Evolutionary conservation across 1,140 invertebrate genomes (phyloP).

Genomic region (Apis laboriosa): DNA sequence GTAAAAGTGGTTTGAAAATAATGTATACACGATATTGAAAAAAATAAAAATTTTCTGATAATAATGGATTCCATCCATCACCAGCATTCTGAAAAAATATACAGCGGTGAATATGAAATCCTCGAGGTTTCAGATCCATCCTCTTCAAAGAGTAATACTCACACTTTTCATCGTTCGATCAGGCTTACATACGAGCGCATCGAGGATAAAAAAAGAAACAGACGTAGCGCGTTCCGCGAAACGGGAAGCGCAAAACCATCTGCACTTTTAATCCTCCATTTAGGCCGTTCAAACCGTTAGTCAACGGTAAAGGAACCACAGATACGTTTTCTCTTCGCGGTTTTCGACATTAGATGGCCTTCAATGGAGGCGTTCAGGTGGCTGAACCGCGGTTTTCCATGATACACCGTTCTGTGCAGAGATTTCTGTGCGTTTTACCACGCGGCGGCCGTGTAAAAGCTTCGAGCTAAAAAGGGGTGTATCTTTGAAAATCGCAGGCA

Average conservation of each 20-base stretch:
- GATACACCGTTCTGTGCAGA: conserved; percentile 5
- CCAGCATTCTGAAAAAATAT: not conserved
- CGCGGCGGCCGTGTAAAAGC: conserved; percentile 13
- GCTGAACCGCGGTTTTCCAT: conserved; percentile 16
- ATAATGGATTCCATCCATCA: not conserved
- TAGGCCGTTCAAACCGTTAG: conserved; percentile 16
- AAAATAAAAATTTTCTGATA: not conserved
- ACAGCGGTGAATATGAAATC: not conserved
- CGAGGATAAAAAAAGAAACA: not conserved
- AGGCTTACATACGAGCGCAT: not conserved
- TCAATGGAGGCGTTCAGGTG: conserved; percentile 31
- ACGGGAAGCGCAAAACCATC: not conserved
- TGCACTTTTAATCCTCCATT: not conserved
- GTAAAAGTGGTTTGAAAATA: too few species aligned
- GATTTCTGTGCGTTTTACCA: conserved; percentile 15
- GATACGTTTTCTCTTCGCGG: conserved; percentile 13
- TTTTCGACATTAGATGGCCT: conserved; percentile 28
- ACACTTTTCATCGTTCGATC: not conserved
- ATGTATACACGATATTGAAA: not conserved
- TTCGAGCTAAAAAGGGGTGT: not conserved
- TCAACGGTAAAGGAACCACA: conserved; percentile 24
- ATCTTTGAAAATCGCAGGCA: conserved; percentile 25
- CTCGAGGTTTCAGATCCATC: not conserved
- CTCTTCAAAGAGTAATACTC: not conserved
- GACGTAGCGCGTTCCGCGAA: not conserved